phyloP scores from a whole-genome alignment of 1,140 invertebrate genomes.

The Triops cancriformis region DNA sequence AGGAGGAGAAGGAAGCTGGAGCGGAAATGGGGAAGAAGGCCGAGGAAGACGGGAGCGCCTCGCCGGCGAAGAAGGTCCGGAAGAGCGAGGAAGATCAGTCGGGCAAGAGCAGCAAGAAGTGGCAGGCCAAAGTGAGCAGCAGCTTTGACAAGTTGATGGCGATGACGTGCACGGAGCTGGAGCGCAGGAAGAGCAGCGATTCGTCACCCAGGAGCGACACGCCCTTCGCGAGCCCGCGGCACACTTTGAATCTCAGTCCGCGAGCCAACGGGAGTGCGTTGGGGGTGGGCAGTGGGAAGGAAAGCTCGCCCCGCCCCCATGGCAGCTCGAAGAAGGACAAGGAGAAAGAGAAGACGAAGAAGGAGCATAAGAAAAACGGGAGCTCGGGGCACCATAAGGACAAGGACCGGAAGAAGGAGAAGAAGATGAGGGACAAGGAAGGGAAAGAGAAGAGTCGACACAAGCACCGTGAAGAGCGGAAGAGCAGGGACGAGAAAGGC shows the following conservation, averaged over 20 bases:
- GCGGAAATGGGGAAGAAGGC: constrained; percentile 29
- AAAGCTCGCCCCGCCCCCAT: not conserved
- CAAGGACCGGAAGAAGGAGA: constrained; percentile 3
- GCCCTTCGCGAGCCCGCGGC: constrained; percentile 19
- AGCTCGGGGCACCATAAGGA: constrained; percentile 9
- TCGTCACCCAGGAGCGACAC: constrained; percentile 36
- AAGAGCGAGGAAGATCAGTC: constrained; percentile 26
- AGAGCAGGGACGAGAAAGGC: not conserved
- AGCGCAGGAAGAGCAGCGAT: constrained; percentile 64
- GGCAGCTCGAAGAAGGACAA: constrained; percentile 15
- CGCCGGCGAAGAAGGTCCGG: constrained; percentile 24
- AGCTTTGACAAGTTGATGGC: constrained; percentile 78
- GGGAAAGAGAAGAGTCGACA: not conserved
- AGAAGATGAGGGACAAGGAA: constrained; percentile 8
- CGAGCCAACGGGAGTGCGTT: not conserved
- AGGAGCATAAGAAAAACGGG: not conserved
- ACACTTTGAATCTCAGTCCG: not conserved
- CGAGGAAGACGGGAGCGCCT: constrained; percentile 24
- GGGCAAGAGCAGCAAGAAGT: constrained; percentile 42
- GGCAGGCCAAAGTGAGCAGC: constrained; percentile 76
- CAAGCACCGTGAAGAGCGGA: constrained; percentile 1
- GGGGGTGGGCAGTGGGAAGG: not conserved
- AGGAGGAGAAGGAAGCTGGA: constrained; percentile 17
- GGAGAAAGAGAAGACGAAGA: constrained; percentile 5
- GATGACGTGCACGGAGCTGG: constrained; percentile 73